phyloP scores from a whole-genome alignment of 2,888 invertebrate genomes.

The Lucinisca nassula region DNA sequence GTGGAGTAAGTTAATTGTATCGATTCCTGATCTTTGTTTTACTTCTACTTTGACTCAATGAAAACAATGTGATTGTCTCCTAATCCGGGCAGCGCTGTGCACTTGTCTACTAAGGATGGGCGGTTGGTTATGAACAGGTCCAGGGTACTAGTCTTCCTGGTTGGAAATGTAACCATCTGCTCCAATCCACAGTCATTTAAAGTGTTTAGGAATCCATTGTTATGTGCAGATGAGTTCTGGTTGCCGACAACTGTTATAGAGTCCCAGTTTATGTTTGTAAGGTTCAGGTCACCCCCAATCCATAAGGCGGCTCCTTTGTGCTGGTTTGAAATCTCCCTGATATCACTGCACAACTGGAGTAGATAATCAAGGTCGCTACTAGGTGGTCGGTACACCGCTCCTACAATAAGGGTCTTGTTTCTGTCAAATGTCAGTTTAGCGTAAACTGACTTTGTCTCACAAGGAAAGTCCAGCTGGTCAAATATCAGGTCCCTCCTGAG shows the following conservation, averaged over 20 bases:
- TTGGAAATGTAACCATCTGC: not conserved
- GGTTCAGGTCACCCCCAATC: slow-evolving; percentile 5
- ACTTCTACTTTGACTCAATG: not conserved
- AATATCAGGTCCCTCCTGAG: not conserved
- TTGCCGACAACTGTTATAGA: too few species aligned
- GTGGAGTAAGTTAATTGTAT: too few species aligned
- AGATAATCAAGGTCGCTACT: not conserved
- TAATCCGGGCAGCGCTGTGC: not conserved
- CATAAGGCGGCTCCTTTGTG: not conserved
- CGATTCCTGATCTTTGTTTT: too few species aligned
- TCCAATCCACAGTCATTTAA: too few species aligned
- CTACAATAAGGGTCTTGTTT: not conserved
- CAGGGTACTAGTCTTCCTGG: not conserved
- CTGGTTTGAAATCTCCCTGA: not conserved
- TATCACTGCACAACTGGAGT: not conserved
- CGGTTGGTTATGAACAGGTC: not conserved
- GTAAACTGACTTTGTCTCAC: not conserved
- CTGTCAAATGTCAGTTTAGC: not conserved
- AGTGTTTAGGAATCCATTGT: too few species aligned
- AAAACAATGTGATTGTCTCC: not conserved
- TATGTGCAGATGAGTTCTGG: too few species aligned
- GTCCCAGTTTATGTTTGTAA: too few species aligned
- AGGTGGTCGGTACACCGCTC: not conserved
- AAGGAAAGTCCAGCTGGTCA: not conserved
- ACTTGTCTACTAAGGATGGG: not conserved